phyloP scores from a whole-genome alignment of 2,797 vertebrate genomes.

The Macroramphosus scolopax region DNA sequence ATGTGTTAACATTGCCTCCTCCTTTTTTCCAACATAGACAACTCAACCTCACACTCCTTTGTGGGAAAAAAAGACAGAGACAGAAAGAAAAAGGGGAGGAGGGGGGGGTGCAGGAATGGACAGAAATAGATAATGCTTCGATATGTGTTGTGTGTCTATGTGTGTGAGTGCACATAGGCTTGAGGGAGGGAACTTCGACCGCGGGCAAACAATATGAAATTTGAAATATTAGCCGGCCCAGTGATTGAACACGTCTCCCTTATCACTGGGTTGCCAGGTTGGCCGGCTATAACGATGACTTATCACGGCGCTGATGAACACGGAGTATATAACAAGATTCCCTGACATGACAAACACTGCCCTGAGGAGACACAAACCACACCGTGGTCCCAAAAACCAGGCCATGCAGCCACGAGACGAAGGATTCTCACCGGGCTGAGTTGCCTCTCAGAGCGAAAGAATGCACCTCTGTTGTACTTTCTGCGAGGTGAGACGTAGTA shows the following conservation, averaged over 20 bases:
- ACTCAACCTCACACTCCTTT: conserved; percentile 51
- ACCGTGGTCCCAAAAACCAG: conserved; percentile 64
- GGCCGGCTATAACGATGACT: conserved; percentile 82
- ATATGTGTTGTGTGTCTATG: conserved; percentile 9
- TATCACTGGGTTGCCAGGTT: conserved; percentile 84
- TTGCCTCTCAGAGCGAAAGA: conserved; percentile 53
- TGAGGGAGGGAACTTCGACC: conserved; percentile 67
- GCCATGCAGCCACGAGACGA: conserved; percentile 57
- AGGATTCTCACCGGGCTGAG: conserved; percentile 79
- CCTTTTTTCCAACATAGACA: conserved; percentile 59
- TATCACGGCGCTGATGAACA: conserved; percentile 77
- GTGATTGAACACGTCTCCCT: conserved; percentile 83
- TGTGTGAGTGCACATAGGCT: conserved; percentile 28
- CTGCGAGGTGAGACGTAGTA: conserved; percentile 28
- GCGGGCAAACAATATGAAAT: conserved; percentile 81
- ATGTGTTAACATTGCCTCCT: conserved; percentile 66
- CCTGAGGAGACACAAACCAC: conserved; percentile 71
- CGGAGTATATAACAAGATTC: conserved; percentile 83
- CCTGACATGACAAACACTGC: conserved; percentile 79
- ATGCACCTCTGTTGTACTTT: conserved; percentile 30
- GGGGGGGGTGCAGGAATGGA: conserved; percentile 15
- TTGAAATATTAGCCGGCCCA: conserved; percentile 80
- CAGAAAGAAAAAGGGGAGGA: background rate
- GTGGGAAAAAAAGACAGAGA: conserved; percentile 31
- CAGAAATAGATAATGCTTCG: conserved; percentile 28